phyloP scores from a whole-genome alignment of 2,888 invertebrate species.

The Campaea margaritaria region DNA sequence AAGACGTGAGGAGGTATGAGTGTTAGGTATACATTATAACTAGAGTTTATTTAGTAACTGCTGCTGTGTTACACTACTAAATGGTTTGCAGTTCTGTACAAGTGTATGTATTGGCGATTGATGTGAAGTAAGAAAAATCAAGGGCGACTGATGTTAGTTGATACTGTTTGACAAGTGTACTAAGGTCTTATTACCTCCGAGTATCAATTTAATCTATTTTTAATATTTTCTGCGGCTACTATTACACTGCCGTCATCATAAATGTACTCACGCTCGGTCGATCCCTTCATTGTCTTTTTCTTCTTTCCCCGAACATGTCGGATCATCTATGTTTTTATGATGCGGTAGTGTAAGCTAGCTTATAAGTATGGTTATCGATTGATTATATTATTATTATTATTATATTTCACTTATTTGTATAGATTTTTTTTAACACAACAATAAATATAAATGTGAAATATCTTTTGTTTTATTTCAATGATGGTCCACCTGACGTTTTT shows the following conservation, averaged over 20 bases:
- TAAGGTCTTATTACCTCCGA: constrained; percentile 84
- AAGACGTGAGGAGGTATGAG: constrained; percentile 67
- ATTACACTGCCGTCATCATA: constrained; percentile 56
- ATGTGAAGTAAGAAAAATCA: constrained; percentile 61
- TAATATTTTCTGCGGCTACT: constrained; percentile 67
- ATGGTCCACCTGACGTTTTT: not conserved
- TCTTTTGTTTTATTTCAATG: constrained; percentile 66
- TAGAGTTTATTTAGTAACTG: constrained; percentile 74
- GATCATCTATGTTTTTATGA: constrained; percentile 30
- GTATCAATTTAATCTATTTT: constrained; percentile 82
- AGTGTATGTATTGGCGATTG: constrained; percentile 55
- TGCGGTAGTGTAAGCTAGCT: constrained; percentile 67
- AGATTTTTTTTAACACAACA: constrained; percentile 84
- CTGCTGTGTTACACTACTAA: constrained; percentile 72
- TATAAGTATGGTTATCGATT: constrained; percentile 68
- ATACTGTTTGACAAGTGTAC: constrained; percentile 77
- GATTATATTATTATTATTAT: constrained; percentile 76
- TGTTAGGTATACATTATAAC: constrained; percentile 71
- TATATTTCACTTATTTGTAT: constrained; percentile 84
- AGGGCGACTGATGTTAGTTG: constrained; percentile 80
- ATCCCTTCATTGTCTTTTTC: constrained; percentile 36
- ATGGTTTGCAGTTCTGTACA: constrained; percentile 61
- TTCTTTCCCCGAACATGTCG: constrained; percentile 39
- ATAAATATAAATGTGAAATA: constrained; percentile 84
- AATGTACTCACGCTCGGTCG: constrained; percentile 39